These are phyloP conservation scores for Galerucella calmariensis DNA, from an alignment of 2,888 invertebrate genomes.

Conservation along the genomic window DNA sequence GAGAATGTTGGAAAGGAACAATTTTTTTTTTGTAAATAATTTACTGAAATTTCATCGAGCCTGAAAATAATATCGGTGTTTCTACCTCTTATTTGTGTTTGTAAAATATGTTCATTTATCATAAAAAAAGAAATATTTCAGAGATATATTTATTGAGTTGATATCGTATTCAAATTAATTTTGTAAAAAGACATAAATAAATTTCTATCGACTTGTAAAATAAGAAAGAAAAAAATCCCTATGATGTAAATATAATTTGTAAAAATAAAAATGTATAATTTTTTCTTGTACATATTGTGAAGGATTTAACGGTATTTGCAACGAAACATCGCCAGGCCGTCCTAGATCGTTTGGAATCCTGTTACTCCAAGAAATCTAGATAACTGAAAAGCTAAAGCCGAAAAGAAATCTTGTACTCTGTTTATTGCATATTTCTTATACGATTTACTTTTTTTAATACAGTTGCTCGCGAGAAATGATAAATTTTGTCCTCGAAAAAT, in stretches of 20 bases:
- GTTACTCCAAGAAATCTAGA: slow-evolving; percentile 41
- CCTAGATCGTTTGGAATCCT: slow-evolving; percentile 43
- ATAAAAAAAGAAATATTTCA: slow-evolving; percentile 33
- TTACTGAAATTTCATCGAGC: not conserved
- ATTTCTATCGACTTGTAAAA: slow-evolving; percentile 39
- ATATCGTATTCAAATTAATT: slow-evolving; percentile 38
- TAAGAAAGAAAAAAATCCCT: slow-evolving; percentile 25
- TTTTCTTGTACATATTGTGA: slow-evolving; percentile 51
- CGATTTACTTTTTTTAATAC: not conserved
- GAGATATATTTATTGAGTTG: slow-evolving; percentile 42
- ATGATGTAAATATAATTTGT: slow-evolving; percentile 47
- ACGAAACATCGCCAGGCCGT: slow-evolving; percentile 41
- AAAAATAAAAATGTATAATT: slow-evolving; percentile 49
- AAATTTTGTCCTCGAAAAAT: no score
- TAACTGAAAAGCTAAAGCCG: slow-evolving; percentile 23
- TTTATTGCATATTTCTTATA: not conserved
- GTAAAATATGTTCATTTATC: slow-evolving; percentile 42
- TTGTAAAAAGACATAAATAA: slow-evolving; percentile 34
- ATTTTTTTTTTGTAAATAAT: slow-evolving; percentile 9
- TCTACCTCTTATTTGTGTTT: slow-evolving; percentile 26
- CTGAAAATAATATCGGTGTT: no score
- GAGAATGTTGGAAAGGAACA: slow-evolving; percentile 7
- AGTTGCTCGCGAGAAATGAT: not conserved
- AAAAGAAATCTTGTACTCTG: slow-evolving; percentile 1
- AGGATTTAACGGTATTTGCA: slow-evolving; percentile 50